phyloP scores from a whole-genome alignment of 2,888 invertebrate species.

The Caradrina clavipalpis region DNA sequence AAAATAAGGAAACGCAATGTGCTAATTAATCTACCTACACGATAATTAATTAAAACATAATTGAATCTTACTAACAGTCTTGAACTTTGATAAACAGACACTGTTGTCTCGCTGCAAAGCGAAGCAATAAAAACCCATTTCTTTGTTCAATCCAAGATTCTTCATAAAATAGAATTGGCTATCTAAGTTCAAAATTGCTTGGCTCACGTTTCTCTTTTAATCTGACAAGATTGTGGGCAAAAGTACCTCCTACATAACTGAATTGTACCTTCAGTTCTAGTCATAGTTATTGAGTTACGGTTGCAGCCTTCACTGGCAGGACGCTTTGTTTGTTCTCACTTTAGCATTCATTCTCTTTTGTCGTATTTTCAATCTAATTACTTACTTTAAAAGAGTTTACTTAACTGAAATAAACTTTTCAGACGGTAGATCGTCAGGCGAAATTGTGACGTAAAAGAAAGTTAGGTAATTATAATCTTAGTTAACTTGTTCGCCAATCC shows the following conservation, averaged over 20 bases:
- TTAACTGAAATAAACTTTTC: constrained; percentile 47
- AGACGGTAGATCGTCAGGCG: constrained; percentile 5
- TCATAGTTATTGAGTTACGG: constrained; percentile 55
- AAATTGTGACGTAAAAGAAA: constrained; percentile 16
- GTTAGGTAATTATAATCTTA: constrained; percentile 14
- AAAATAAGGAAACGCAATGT: too few species aligned
- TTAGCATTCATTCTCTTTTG: constrained; percentile 45
- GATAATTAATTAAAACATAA: too few species aligned
- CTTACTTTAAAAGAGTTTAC: constrained; percentile 56
- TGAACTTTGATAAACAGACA: too few species aligned
- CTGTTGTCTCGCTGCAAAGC: background rate
- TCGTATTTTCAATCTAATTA: constrained; percentile 58
- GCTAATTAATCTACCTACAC: too few species aligned
- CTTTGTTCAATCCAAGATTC: background rate
- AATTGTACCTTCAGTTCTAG: constrained; percentile 12
- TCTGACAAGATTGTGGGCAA: constrained; percentile 9
- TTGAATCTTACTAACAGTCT: too few species aligned
- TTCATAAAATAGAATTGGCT: background rate
- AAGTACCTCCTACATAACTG: constrained; percentile 2
- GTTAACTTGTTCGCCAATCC: constrained; percentile 8
- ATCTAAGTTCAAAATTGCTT: constrained; percentile 1
- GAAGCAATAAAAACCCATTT: background rate
- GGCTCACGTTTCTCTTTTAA: background rate
- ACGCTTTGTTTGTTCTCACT: constrained; percentile 33
- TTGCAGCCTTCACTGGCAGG: constrained; percentile 2